Base-by-base conservation (phyloP, 2,888 invertebrate genomes). In the Campaea margaritaria region DNA sequence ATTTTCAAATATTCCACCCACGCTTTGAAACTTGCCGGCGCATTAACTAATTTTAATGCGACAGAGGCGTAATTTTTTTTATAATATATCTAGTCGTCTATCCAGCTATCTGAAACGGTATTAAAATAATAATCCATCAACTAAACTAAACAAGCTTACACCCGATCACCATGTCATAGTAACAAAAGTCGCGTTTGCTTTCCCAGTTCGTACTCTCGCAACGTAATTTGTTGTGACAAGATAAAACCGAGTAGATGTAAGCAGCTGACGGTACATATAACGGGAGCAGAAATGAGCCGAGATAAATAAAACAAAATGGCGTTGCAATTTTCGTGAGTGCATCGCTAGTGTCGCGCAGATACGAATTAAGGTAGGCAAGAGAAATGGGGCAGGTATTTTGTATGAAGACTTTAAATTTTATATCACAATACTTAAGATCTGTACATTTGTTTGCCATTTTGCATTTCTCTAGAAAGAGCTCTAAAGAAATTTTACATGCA, bases 231-330 rank as follows among this genome's bases (percentile, higher is more conserved):
- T 28, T 41, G 39, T 10, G 39, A 49, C 49, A 41, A 13, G 39
- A 39, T 49, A 5, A 11, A 14, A 31, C 1, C 11, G 14, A 16
- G 36, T 16, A 16, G 31, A 5, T 54, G 11, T 47, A 28, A 36
- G 13, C 44, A 54, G 36, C 21, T 49, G 38, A 11, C 21, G 39
- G 55, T 58, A 54, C 54, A 67, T 38, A 43, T 69, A 69, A 69
- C 69, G 65, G 68, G 58, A 67, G 63, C 58, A 62, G 48, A 63
- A 65, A 64, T 63, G 63, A 69, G 62, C 54, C 58, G 51, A 57
- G 45, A 51, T 54, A 71, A 74, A 71, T 73, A 69, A 71, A 73
- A 69, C 70, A 73, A 72, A 73, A 76, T 76, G 70, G 70, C 62
- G 62, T 48, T 46, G 71, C 72, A 70, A 73, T 76, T 76, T 73